Base-by-base conservation (phyloP, 1,140 invertebrate species). In the Ruditapes philippinarum region DNA sequence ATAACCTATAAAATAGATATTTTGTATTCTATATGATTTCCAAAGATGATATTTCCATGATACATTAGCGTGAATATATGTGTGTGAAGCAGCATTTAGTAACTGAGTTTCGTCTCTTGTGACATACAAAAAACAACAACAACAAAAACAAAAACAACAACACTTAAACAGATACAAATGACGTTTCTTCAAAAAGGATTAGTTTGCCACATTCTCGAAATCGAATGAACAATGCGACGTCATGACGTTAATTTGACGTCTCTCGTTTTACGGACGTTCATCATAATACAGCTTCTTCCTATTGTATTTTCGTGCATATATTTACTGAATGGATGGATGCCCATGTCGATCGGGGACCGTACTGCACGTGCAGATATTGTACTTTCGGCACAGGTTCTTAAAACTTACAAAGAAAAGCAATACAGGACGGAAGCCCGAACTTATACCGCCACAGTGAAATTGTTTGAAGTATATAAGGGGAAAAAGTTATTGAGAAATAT, bases 241-340 rank as follows among this genome's bases (percentile, higher is more conserved):
- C 74, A 80, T 60, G 76, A 88, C 62, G 40, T 88, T 28, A 88
- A 88, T 68, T 80, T 88, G 85, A 88, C 85, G 38, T 80, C 76
- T 80, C 36, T 88, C 25, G 36, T 88, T n/a, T 45, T 79, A n/a
- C 74, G 85, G 45, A 78, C 70, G 33, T 80, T 88, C 38, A 62
- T 88, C 22, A 28, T 88, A 49, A 28, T 88, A 45, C 85, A 88
- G 40, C n/a, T 73, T 1, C 25, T 76, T 5, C 87, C 87, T 19
- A 60, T 89, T 31, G 80, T 83, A 19, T 62, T 89, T 4, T 89
- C 87, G 12, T 95, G 95, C 65, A 95, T 95, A 38, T 88, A 95
- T 40, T 87, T 95, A 22, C 90, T 95, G 51, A 95, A 95, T 88
- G 95, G 95, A 57, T 95, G 95, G 95, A 91, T 87, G 1, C 95